Percentiles rank a stretch among this genome's conserved stretches.
Evolutionary conservation across 2,888 invertebrate species (phyloP).

Genomic region (Keiferia lycopersicella): DNA sequence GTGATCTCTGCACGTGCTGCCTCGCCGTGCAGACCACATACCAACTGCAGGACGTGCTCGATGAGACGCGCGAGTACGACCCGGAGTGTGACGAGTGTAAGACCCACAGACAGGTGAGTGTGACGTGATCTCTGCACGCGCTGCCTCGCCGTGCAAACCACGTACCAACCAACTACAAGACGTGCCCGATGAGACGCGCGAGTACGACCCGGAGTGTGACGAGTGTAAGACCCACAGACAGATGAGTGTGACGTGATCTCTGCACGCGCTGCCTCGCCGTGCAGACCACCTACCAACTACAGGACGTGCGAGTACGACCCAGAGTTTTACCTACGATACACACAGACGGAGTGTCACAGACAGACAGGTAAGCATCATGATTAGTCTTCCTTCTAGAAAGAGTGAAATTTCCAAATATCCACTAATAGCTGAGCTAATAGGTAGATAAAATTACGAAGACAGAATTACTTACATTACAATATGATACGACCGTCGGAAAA

Average conservation of each 20-base stretch:
- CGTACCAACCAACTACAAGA: slow-evolving; percentile 91
- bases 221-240: slow-evolving; percentile 91
- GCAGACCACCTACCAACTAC: too few species aligned
- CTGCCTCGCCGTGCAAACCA: slow-evolving; percentile 94
- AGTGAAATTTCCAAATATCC: too few species aligned
- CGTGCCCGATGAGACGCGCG: slow-evolving; percentile 85
- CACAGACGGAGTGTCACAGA: too few species aligned
- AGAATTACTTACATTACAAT: too few species aligned
- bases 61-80: slow-evolving; percentile 88
- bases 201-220: slow-evolving; percentile 92
- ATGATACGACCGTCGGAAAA: too few species aligned
- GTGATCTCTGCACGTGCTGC: slow-evolving; percentile 95
- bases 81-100: slow-evolving; percentile 94
- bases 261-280: too few species aligned
- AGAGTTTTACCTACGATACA: too few species aligned
- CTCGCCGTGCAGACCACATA: slow-evolving; percentile 93
- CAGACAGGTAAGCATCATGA: too few species aligned
- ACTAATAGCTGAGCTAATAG: too few species aligned
- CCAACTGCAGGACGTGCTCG: slow-evolving; percentile 88
- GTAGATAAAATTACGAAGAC: too few species aligned
- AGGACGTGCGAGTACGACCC: too few species aligned
- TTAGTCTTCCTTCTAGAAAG: too few species aligned
- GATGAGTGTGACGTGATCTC: background rate
- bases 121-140: slow-evolving; percentile 96
- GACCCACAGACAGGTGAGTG: slow-evolving; percentile 87